Evolutionary conservation across 2,113 vertebrate species (phyloP), one percentile per base, ranked within the genome.

Genomic region (Solenodon paradoxus): DNA sequence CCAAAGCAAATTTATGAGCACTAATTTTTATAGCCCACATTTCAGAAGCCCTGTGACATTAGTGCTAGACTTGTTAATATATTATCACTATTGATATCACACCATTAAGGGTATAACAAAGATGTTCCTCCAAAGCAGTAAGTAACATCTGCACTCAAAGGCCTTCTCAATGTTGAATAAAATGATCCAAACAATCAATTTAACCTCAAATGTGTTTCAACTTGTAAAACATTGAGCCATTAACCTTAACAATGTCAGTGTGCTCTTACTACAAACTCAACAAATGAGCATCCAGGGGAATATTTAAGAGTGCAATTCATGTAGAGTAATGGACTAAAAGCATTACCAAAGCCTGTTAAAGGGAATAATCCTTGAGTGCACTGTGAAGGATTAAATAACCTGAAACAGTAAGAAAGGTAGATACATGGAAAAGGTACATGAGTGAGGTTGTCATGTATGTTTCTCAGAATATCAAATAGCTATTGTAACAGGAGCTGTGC

Each of bases 191-290:
- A 96, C 96, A 97, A 98, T 97, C 97, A 97, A 97, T 77, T 96
- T 97, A 97, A 98, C 96, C 94, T 97, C 84, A 97, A 97, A 95
- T 77, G 93, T 97, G 91, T 97, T 98, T 97, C 97, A 96, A 92
- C 96, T 97, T 97, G 95, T 98, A 98, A 97, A 98, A 97, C 82
- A 98, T n/a, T 0, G 82, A 97, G 81, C 97, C 97, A 97, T 98
- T 98, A 98, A 98, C 97, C 98, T 98, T 97, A 97, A 96, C 96
- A 98, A 97, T 96, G 95, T 97, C 97, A 97, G 87, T 95, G 85
- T 80, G 92, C 80, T 98, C 71, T 97, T 84, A 79, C 86, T 90
- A 96, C 53, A 93, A 91, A 97, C 93, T 91, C 95, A 84, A 93
- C 93, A 93, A 97, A 97, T 98, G 97, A 97, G 71, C 26, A 0